Base-by-base conservation (phyloP, 35 echinoderm and acorn worm species). In the Ophioderma brevispina region DNA sequence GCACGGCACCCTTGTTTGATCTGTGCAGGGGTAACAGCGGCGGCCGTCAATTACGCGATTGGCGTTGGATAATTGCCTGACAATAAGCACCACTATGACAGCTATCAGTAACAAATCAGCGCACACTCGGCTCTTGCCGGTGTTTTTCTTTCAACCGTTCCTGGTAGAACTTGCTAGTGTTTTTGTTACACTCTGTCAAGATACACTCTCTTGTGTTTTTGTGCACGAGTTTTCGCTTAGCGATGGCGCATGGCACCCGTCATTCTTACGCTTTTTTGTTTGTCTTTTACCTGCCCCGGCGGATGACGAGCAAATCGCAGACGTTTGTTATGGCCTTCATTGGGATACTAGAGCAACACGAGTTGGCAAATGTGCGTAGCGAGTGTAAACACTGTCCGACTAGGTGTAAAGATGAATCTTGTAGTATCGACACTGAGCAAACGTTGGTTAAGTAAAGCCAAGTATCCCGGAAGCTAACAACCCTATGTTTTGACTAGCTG, bases 221-320 rank as follows among this genome's bases (percentile, higher is more conserved):
- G 41, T 46, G 4, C 41, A 17, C 59, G 2, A 13, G 28, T 70
- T 70, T 70, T 30, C 15, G 23, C 23, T 30, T 25, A 1, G 23
- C 15, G 59, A 70, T 30, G 23, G 59, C 59, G 23, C 28, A 70
- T 70, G 59, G 59, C 28, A 70, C 28, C 17, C 59, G 59, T 70
- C 59, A 25, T 70, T 70, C 23, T 70, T 30, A 30, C 59, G 28
- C 59, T 70, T 70, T 70, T 70, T 70, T 70, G 59, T 70, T 70
- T 70, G 59, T 70, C 59, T 70, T 70, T 70, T 70, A 70, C 59
- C 59, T 70, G 59, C 59, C 59, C 59, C 59, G 59, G n/a, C 59
- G 59, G 59, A 70, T 70, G 59, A 70, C 23, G 28, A 70, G 59
- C 23, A 70, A 70, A 70, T 70, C 23, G 28, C n/a, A 30, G 59